A percentile compares a stretch with the other conserved stretches of the same genome.
These are phyloP conservation scores for Listrodromus nycthemerus DNA, from an alignment of 2,888 invertebrate genomes.

Conservation along the genomic window DNA sequence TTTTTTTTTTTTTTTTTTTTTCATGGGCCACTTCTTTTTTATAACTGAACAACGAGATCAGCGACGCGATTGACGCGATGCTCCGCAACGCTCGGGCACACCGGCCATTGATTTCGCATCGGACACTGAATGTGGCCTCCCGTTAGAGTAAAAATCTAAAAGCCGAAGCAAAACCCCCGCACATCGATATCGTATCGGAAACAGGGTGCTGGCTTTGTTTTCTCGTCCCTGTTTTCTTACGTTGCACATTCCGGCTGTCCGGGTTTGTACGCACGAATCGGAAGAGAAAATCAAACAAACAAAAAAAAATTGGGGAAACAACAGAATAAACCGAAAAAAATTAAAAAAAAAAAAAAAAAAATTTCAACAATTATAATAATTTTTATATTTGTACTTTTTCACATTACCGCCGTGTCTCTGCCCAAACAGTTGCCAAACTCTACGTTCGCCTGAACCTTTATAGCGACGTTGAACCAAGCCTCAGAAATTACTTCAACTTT, in stretches of 20 bases:
- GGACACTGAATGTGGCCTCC: conserved; percentile 38
- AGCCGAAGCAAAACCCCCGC: background rate
- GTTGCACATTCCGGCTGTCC: background rate
- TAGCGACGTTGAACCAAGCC: background rate
- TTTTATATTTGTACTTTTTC: no score
- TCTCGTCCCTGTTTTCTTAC: background rate
- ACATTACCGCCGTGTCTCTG: background rate
- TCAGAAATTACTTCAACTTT: background rate
- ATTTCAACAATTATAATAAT: no score
- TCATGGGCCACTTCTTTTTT: conserved; percentile 33
- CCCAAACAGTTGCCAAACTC: background rate
- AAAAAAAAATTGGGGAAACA: no score
- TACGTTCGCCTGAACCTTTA: background rate
- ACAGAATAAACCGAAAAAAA: no score
- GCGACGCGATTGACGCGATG: conserved; percentile 49
- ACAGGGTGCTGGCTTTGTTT: background rate
- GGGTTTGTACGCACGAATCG: background rate
- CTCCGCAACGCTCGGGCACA: conserved; percentile 36
- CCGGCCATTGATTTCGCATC: conserved; percentile 44
- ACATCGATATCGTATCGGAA: background rate
- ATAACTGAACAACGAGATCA: conserved; percentile 49
- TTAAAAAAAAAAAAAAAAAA: no score
- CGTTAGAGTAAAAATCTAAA: conserved; percentile 10
- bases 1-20: conserved; percentile 6
- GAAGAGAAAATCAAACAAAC: no score